A percentile compares a stretch with the other conserved stretches of the same genome.
These are phyloP conservation scores for Belonocnema kinseyi DNA, from an alignment of 1,140 invertebrate genomes.

Conservation along the genomic window DNA sequence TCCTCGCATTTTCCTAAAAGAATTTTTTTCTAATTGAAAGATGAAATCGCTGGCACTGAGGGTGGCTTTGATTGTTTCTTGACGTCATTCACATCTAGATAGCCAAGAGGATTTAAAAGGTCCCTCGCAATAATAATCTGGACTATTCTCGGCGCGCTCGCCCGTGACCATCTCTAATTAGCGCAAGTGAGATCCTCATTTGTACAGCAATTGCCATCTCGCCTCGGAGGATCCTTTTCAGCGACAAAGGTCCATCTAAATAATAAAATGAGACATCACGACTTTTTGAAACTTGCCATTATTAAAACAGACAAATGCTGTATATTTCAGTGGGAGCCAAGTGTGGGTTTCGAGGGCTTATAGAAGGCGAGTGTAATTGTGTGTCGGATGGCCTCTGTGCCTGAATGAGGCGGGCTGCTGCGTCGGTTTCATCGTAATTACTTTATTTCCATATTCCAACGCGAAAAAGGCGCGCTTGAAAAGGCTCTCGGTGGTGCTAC, in stretches of 20 bases:
- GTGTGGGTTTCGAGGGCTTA: slow-evolving; percentile 5
- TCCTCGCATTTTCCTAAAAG: too few relatives aligned
- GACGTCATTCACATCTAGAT: too few relatives aligned
- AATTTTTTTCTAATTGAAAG: too few relatives aligned
- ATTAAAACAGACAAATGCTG: slow-evolving; percentile 4
- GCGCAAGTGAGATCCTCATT: slow-evolving; percentile 37
- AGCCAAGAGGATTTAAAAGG: slow-evolving; percentile 42
- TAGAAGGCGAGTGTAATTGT: slow-evolving; percentile 45
- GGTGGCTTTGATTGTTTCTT: too few relatives aligned
- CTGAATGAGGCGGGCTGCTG: slow-evolving; percentile 35
- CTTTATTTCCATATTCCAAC: slow-evolving; percentile 50
- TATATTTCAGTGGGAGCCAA: not conserved
- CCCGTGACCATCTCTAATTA: slow-evolving; percentile 46
- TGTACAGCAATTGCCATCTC: slow-evolving; percentile 22
- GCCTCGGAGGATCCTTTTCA: not conserved
- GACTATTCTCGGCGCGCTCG: slow-evolving; percentile 48
- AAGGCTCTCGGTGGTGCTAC: slow-evolving; percentile 37
- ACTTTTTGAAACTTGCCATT: not conserved
- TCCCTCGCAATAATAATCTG: slow-evolving; percentile 52
- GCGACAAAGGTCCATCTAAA: not conserved
- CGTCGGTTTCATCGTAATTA: slow-evolving; percentile 47
- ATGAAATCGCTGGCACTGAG: too few relatives aligned
- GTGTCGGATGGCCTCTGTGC: slow-evolving; percentile 27
- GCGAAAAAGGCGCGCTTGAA: slow-evolving; percentile 36
- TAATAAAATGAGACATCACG: not conserved